These are phyloP conservation scores for Dolichoris vasculosae DNA, from an alignment of 1,140 invertebrate species.

Conservation along the genomic window DNA sequence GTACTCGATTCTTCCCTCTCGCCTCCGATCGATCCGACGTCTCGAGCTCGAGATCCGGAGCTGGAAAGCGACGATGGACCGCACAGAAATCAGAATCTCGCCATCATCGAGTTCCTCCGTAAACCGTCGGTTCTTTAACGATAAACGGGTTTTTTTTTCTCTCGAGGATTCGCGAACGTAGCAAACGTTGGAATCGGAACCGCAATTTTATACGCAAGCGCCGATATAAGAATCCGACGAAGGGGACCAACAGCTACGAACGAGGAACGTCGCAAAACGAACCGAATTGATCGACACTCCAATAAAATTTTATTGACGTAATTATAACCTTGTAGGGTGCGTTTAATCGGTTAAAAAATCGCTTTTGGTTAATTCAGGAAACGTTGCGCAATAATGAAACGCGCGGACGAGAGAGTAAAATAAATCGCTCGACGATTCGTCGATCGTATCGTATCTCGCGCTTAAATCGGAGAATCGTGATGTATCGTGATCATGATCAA, in stretches of 20 bases:
- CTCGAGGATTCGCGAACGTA: too few species aligned
- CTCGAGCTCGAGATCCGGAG: too few species aligned
- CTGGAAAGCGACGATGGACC: too few species aligned
- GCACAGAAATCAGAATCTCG: background rate
- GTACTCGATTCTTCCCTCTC: background rate
- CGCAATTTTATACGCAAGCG: background rate
- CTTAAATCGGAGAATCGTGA: too few species aligned
- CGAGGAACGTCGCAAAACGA: constrained; percentile 6
- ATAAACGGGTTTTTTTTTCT: too few species aligned
- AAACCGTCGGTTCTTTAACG: background rate
- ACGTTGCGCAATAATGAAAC: background rate
- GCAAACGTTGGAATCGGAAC: background rate
- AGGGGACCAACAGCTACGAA: background rate
- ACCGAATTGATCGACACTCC: constrained; percentile 37
- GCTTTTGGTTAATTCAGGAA: background rate
- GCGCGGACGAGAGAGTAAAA: background rate
- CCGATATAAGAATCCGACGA: background rate
- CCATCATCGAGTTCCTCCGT: background rate
- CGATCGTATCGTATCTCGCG: too few species aligned
- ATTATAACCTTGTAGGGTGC: constrained; percentile 31
- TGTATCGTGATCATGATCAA: too few species aligned
- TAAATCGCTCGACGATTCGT: background rate
- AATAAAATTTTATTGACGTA: constrained; percentile 40
- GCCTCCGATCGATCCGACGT: too few species aligned
- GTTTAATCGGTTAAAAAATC: constrained; percentile 22